Evolutionary conservation across 2,797 vertebrate species (phyloP).

Genomic region (Sebastes baramenuke): DNA sequence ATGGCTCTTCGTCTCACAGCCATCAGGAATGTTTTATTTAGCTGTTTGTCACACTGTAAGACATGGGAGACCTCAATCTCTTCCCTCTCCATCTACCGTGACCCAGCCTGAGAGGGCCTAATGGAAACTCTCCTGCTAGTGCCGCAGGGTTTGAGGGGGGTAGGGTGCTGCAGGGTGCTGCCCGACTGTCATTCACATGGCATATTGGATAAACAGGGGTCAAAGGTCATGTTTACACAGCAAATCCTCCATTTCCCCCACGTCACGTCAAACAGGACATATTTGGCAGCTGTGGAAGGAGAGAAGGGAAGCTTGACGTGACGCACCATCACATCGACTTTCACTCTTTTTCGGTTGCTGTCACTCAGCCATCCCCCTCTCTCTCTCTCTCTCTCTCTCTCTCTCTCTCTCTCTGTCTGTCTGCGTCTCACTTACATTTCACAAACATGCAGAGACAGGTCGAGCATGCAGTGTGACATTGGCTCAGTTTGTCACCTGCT

Average conservation of each 20-base stretch:
- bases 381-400: neutral
- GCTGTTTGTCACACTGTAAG: constrained; percentile 58
- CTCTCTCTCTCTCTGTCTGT: neutral
- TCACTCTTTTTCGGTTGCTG: constrained; percentile 11
- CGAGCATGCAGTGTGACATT: constrained; percentile 7
- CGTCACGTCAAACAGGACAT: constrained; percentile 48
- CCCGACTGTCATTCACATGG: constrained; percentile 53
- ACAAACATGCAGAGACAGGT: constrained; percentile 12
- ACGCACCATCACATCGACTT: constrained; percentile 12
- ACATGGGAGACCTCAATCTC: constrained; percentile 57
- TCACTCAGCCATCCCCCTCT: neutral
- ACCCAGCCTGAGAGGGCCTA: constrained; percentile 38
- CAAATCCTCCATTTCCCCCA: constrained; percentile 63
- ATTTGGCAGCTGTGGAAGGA: constrained; percentile 18
- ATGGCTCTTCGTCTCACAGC: constrained; percentile 36
- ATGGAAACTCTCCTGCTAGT: constrained; percentile 54
- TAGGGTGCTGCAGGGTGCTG: neutral
- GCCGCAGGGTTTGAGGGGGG: constrained; percentile 2
- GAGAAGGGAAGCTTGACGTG: constrained; percentile 13
- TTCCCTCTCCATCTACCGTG: constrained; percentile 37
- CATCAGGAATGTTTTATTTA: constrained; percentile 61
- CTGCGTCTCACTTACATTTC: constrained; percentile 21
- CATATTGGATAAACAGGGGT: constrained; percentile 64
- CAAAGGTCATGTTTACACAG: constrained; percentile 69
- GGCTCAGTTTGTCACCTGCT: constrained; percentile 37